Evolutionary conservation across 2,888 invertebrate species (phyloP).

Genomic region (Odontocolon sp.): DNA sequence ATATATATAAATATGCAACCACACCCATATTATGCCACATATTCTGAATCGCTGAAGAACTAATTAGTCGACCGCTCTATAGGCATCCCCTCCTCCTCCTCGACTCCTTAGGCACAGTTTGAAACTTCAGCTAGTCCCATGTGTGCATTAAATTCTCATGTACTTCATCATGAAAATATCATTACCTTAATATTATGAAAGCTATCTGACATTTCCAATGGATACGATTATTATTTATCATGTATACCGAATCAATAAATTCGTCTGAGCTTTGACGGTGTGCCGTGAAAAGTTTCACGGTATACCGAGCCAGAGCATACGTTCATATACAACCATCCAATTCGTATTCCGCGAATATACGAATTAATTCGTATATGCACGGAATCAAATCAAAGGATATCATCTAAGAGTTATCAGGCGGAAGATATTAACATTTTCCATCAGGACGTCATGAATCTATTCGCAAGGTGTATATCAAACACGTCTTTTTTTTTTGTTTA

Average conservation of each 20-base stretch:
- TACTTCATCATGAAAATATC: too few relatives aligned
- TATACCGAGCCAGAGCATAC: neutral
- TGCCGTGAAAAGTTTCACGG: neutral
- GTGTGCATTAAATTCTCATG: too few relatives aligned
- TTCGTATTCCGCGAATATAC: constrained; percentile 28
- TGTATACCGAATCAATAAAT: too few relatives aligned
- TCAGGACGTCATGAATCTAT: constrained; percentile 22
- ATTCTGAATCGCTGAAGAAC: constrained; percentile 39
- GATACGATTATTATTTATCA: neutral
- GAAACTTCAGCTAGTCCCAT: too few relatives aligned
- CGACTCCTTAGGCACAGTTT: neutral
- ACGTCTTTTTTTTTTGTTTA: neutral
- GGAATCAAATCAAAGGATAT: constrained; percentile 38
- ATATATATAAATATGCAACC: neutral
- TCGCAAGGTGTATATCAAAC: neutral
- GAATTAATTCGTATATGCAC: neutral
- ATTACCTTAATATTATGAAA: too few relatives aligned
- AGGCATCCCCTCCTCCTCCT: constrained; percentile 4
- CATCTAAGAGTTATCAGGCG: neutral
- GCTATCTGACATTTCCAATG: too few relatives aligned
- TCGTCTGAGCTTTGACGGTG: neutral
- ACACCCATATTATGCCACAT: constrained; percentile 2
- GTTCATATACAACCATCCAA: constrained; percentile 26
- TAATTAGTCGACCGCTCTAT: constrained; percentile 51
- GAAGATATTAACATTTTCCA: constrained; percentile 37